Evolutionary conservation across 2,797 vertebrate genomes (phyloP), one percentile per base, ranked within the genome.

Genomic region (Lacerta viridis): DNA sequence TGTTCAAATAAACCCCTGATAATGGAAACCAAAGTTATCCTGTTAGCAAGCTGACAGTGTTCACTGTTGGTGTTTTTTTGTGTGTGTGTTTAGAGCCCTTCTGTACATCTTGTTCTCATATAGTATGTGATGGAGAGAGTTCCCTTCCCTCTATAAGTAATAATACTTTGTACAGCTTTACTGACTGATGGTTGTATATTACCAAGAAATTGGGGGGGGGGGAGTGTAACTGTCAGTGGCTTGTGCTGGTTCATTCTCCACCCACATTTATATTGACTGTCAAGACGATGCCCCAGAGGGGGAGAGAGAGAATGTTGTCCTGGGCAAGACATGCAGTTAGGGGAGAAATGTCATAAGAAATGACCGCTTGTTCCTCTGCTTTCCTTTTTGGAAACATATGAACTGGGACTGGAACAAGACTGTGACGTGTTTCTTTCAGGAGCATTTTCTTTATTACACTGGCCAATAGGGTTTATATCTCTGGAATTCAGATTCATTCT

Each of bases 21-120:
- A 93, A 95, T 76, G 90, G 80, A 97, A 97, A 95, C 96, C 95
- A 96, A 97, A 97, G 96, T 94, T 95, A 94, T 92, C 77, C 43
- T 95, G 50, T 87, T 89, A 87, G 87, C 79, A 90, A 89, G 89
- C 87, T 91, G 46, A 41, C 91, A 83, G 91, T 90, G 84, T 91
- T 83, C 83, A 50, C 61, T 81, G 80, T 92, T 69, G 89, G 80
- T 94, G 80, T 17, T 69, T 86, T 77, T 82, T 90, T 85, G 39
- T 88, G 75, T 89, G 64, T 88, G 75, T 89, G 64, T 92, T 25
- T 13, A 46, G 59, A 27, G 33, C 77, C 17, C 46, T 27, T 77
- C 68, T 76, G 76, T 81, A 0, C 0, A 0, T 84, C 84, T 46
- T 76, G 81, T 83, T 3, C 41, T 72, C 50, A 46, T n/a, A 50